phyloP scores from a whole-genome alignment of 1,140 invertebrate genomes.

The Odontomachus brunneus region DNA sequence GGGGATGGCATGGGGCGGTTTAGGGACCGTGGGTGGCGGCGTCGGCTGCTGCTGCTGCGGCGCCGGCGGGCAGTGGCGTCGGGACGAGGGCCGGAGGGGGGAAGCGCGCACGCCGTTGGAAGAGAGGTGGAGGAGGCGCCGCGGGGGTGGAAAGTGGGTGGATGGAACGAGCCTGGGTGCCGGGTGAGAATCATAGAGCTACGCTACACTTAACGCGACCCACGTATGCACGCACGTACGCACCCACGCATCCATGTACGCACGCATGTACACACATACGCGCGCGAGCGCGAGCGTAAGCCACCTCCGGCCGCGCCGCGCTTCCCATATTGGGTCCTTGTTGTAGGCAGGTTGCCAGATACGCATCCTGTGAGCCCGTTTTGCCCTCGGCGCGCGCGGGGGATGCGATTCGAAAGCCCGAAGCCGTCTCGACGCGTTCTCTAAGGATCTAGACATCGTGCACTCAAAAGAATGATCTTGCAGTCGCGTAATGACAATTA shows the following conservation, averaged over 20 bases:
- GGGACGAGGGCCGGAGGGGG: conserved; percentile 11
- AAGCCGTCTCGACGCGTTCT: conserved; percentile 10
- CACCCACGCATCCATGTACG: conserved; percentile 28
- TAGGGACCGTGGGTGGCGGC: conserved; percentile 57
- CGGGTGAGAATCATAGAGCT: conserved; percentile 78
- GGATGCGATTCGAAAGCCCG: conserved; percentile 20
- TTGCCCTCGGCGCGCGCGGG: conserved; percentile 32
- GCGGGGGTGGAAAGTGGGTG: conserved; percentile 54
- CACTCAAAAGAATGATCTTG: too few relatives aligned
- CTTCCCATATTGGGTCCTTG: conserved; percentile 66
- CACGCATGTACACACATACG: conserved; percentile 6
- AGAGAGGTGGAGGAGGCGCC: conserved; percentile 18
- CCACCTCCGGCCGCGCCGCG: conserved; percentile 37
- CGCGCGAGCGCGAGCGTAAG: conserved; percentile 50
- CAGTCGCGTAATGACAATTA: too few relatives aligned
- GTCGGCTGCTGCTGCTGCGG: conserved; percentile 7
- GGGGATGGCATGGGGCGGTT: conserved; percentile 56
- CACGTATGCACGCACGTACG: conserved; percentile 62
- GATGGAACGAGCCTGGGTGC: conserved; percentile 63
- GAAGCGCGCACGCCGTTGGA: too few relatives aligned
- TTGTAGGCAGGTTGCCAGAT: conserved; percentile 75
- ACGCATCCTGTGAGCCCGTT: conserved; percentile 65
- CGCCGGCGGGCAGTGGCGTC: conserved; percentile 12
- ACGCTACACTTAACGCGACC: conserved; percentile 80
- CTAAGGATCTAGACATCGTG: conserved; percentile 18